Evolutionary conservation across 2,797 vertebrate genomes (phyloP).

Genomic region (Megalops cyprinoides): DNA sequence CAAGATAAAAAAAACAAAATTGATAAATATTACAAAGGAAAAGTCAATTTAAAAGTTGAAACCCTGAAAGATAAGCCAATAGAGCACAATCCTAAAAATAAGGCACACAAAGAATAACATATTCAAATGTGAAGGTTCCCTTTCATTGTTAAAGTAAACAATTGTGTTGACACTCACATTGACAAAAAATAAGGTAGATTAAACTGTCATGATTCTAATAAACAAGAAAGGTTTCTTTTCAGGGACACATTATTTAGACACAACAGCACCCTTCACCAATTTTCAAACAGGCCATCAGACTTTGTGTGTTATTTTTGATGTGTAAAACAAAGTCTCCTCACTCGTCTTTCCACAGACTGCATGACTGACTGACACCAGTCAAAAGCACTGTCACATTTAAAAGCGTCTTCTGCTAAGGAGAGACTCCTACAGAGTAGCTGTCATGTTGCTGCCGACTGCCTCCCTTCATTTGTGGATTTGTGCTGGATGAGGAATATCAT

Average conservation of each 20-base stretch:
- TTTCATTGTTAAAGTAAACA: slow-evolving; percentile 25
- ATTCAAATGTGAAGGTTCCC: neutral
- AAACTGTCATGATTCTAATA: slow-evolving; percentile 15
- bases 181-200: neutral
- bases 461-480: neutral
- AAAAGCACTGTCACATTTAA: slow-evolving; percentile 42
- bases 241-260: slow-evolving; percentile 39
- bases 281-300: slow-evolving; percentile 48
- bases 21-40: neutral
- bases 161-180: neutral
- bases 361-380: slow-evolving; percentile 60
- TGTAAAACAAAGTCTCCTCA: slow-evolving; percentile 40
- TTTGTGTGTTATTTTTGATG: slow-evolving; percentile 31
- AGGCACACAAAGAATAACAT: neutral
- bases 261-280: slow-evolving; percentile 52
- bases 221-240: slow-evolving; percentile 25
- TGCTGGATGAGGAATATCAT: slow-evolving; percentile 3
- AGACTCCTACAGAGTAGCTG: slow-evolving; percentile 41
- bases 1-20: neutral
- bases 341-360: slow-evolving; percentile 1
- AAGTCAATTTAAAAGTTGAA: neutral
- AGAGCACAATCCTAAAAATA: neutral
- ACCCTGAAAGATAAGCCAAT: neutral
- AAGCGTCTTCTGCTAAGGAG: slow-evolving; percentile 37
- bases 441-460: slow-evolving; percentile 37